phyloP scores from a whole-genome alignment of 2,888 invertebrate genomes.

The Rhingia campestris region DNA sequence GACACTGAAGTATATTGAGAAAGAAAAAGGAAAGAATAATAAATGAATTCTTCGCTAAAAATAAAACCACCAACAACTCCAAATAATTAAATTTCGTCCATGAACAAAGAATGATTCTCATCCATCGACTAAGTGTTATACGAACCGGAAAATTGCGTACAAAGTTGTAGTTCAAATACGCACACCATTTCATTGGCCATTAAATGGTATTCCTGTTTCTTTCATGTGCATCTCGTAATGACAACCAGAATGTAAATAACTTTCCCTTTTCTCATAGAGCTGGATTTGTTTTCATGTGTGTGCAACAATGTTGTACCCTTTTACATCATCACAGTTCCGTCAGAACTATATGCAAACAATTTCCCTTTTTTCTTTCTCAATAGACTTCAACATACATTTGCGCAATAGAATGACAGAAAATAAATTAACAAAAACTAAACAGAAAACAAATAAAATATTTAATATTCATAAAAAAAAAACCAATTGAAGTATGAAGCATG shows the following conservation, averaged over 20 bases:
- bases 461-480: constrained; percentile 72
- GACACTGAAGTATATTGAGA: too few relatives aligned
- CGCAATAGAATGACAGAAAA: constrained; percentile 4
- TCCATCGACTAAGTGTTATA: not conserved
- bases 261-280: constrained; percentile 33
- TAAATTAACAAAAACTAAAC: constrained; percentile 3
- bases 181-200: constrained; percentile 42
- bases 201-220: constrained; percentile 45
- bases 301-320: constrained; percentile 45
- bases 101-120: not conserved
- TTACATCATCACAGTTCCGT: constrained; percentile 1
- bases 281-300: not conserved
- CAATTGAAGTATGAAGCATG: constrained; percentile 54
- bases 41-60: too few relatives aligned
- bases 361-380: constrained; percentile 23
- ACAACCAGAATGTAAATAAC: constrained; percentile 47
- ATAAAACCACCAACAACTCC: constrained; percentile 31
- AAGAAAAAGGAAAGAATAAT: too few relatives aligned
- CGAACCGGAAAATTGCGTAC: constrained; percentile 69
- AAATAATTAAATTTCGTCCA: constrained; percentile 23
- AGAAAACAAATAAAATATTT: constrained; percentile 56
- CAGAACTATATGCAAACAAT: constrained; percentile 32
- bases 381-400: constrained; percentile 15
- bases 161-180: constrained; percentile 54
- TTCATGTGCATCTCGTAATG: constrained; percentile 60